These are phyloP conservation scores for Platyscapa corneri DNA, from an alignment of 1,140 invertebrate genomes.

Conservation along the genomic window DNA sequence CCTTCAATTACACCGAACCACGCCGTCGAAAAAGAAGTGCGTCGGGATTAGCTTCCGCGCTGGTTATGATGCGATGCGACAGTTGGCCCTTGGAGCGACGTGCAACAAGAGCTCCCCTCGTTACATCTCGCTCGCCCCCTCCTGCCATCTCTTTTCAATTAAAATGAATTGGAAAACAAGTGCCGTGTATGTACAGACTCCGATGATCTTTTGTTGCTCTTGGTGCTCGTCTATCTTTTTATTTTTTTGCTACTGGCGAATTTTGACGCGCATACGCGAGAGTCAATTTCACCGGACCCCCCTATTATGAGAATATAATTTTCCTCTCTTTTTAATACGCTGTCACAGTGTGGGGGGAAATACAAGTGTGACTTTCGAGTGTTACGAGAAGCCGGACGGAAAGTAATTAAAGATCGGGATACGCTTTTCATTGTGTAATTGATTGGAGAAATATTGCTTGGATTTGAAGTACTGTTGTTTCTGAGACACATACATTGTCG, in stretches of 20 bases:
- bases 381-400: background rate
- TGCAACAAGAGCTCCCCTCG: background rate
- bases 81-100: conserved; percentile 64
- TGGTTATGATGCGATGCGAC: conserved; percentile 72
- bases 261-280: background rate
- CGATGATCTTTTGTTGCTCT: conserved; percentile 46
- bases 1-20: background rate
- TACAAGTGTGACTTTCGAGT: background rate
- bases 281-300: background rate
- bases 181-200: conserved; percentile 34
- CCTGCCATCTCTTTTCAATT: conserved; percentile 55
- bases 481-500: too few species aligned
- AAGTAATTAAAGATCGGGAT: background rate
- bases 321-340: background rate
- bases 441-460: background rate
- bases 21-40: background rate
- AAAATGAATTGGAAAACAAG: conserved; percentile 52
- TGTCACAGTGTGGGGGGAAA: background rate
- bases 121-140: conserved; percentile 33
- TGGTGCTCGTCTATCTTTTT: conserved; percentile 45
- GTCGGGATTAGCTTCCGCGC: conserved; percentile 45
- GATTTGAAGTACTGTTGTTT: background rate
- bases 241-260: conserved; percentile 49
- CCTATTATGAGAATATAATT: conserved; percentile 7
- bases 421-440: background rate